These are phyloP conservation scores for Cremastinae sp. DNA, from an alignment of 2,888 invertebrate genomes.

Conservation along the genomic window DNA sequence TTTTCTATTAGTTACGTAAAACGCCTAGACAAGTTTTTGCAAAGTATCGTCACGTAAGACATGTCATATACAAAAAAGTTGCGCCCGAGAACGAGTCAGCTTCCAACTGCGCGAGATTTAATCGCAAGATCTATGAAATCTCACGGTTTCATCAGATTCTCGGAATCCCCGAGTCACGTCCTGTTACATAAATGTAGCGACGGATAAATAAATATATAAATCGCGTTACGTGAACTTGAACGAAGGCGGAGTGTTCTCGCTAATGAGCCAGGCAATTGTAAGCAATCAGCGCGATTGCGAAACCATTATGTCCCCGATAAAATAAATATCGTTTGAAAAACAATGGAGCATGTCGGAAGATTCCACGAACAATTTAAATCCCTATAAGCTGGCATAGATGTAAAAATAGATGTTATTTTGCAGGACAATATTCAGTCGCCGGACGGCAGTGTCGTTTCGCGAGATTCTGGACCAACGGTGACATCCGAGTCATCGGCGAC, in stretches of 20 bases:
- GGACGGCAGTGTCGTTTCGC: conserved; percentile 68
- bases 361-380: too few species aligned
- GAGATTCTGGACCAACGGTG: conserved; percentile 63
- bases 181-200: conserved; percentile 53
- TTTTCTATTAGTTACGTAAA: conserved; percentile 34
- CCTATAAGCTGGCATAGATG: too few species aligned
- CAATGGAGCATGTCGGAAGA: too few species aligned
- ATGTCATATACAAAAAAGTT: conserved; percentile 15
- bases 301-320: conserved; percentile 4
- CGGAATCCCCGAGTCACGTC: conserved; percentile 41
- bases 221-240: conserved; percentile 52
- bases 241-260: conserved; percentile 3
- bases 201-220: conserved; percentile 54
- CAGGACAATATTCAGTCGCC: conserved; percentile 72
- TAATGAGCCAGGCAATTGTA: conserved; percentile 45
- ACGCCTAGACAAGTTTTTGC: conserved; percentile 19
- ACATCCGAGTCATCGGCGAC: conserved; percentile 47
- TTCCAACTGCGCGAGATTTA: conserved; percentile 50
- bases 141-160: conserved; percentile 58
- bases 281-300: conserved; percentile 17
- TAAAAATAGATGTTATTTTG: conserved; percentile 43
- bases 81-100: conserved; percentile 28
- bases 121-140: conserved; percentile 39
- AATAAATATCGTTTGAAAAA: too few species aligned
- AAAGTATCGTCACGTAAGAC: conserved; percentile 31